Percentiles rank a stretch among this genome's conserved stretches.
Conservation (phyloP, 1,140 invertebrate genomes). For the Aphaenogaster rudis region DNA sequence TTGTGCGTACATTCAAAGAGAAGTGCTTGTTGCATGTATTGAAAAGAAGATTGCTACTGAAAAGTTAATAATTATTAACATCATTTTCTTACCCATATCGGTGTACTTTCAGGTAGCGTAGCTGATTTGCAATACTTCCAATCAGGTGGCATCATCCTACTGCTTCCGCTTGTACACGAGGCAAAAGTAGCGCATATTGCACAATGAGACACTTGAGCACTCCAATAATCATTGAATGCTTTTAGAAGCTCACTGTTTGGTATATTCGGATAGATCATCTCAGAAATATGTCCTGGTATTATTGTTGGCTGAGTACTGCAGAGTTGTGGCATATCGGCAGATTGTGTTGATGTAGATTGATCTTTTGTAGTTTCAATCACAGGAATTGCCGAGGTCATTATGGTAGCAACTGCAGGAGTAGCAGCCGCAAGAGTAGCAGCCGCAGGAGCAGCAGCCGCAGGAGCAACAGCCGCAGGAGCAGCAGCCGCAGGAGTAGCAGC, state of each 20-base stretch:
- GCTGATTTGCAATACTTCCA: conserved; percentile 84
- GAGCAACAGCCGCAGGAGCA: not conserved
- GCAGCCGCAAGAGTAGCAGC: not conserved
- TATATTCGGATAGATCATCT: conserved; percentile 81
- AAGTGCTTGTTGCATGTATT: not conserved
- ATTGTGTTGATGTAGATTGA: not conserved
- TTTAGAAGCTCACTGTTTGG: conserved; percentile 78
- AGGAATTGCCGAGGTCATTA: not conserved
- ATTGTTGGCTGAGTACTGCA: conserved; percentile 48
- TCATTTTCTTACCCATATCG: conserved; percentile 82
- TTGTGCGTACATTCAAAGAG: not conserved
- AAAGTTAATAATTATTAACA: not conserved
- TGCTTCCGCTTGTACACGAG: conserved; percentile 73
- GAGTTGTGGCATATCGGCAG: not conserved
- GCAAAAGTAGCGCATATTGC: conserved; percentile 83
- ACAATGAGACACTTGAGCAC: conserved; percentile 83
- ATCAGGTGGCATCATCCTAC: conserved; percentile 82
- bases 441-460: not conserved
- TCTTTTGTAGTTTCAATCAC: not conserved
- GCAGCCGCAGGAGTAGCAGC: not conserved
- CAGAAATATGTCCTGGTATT: conserved; percentile 82
- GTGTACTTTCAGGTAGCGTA: conserved; percentile 83
- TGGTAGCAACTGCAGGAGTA: not conserved
- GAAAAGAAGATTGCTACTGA: conserved; percentile 1
- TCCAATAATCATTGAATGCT: conserved; percentile 85